These are phyloP conservation scores for Argentina silus DNA, from an alignment of 2,797 vertebrate genomes.

Conservation along the genomic window DNA sequence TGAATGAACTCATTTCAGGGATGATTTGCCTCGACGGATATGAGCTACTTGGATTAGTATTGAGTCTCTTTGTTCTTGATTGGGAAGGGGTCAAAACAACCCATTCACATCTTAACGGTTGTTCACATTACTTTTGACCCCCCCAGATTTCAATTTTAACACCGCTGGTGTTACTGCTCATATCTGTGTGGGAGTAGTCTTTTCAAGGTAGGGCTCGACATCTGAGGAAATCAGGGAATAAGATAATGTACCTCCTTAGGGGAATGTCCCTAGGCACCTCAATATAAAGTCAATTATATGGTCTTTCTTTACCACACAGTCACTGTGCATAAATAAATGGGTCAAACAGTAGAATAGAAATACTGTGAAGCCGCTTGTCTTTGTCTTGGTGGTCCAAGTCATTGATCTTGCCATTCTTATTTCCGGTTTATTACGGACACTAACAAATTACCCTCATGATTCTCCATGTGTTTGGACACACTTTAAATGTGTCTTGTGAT, in stretches of 20 bases:
- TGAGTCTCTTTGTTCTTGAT: conserved; percentile 64
- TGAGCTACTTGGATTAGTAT: conserved; percentile 68
- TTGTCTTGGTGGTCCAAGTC: neutral
- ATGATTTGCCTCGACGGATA: conserved; percentile 73
- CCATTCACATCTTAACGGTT: conserved; percentile 41
- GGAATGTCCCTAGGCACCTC: neutral
- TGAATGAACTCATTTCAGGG: conserved; percentile 69
- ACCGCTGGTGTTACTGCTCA: conserved; percentile 23
- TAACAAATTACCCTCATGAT: conserved; percentile 29
- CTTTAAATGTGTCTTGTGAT: neutral
- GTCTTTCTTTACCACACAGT: neutral
- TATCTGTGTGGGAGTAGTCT: neutral
- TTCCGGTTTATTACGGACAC: conserved; percentile 16
- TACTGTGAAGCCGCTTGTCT: neutral
- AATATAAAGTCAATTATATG: neutral
- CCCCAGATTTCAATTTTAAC: conserved; percentile 39
- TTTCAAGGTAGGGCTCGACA: conserved; percentile 12
- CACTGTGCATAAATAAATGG: conserved; percentile 7
- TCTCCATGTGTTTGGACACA: neutral
- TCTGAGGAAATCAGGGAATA: neutral
- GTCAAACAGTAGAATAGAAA: neutral
- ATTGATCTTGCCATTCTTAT: neutral
- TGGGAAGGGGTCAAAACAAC: conserved; percentile 52
- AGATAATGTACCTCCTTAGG: neutral
- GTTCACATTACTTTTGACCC: conserved; percentile 17